Conservation (phyloP, 1,140 invertebrate species). For the Acromyrmex echinatior region DNA sequence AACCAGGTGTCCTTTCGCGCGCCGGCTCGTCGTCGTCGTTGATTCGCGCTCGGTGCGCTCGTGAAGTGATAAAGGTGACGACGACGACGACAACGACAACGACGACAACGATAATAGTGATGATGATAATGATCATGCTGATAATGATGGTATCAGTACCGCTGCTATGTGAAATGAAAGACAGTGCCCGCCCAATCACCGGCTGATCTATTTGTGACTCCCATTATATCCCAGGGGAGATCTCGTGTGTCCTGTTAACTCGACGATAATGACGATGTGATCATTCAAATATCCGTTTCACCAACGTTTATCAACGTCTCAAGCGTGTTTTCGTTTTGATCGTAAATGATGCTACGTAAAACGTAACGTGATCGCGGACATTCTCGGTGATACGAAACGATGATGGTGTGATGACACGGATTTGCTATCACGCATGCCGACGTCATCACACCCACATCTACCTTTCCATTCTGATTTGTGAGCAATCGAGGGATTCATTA, state of each 20-base stretch:
- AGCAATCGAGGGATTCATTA: background rate
- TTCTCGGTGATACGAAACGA: slow-evolving; percentile 19
- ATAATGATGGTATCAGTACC: slow-evolving; percentile 32
- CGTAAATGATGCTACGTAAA: background rate
- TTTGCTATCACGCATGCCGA: slow-evolving; percentile 31
- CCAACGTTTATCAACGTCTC: background rate
- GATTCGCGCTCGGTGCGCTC: slow-evolving; percentile 15
- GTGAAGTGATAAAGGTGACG: slow-evolving; percentile 38
- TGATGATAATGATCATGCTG: background rate
- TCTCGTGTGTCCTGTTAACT: background rate
- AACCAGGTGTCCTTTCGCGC: slow-evolving; percentile 24
- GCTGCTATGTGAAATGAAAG: slow-evolving; percentile 44
- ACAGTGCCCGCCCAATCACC: slow-evolving; percentile 61
- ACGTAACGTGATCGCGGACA: background rate
- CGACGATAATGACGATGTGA: slow-evolving; percentile 7
- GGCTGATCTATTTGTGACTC: slow-evolving; percentile 52
- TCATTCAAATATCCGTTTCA: background rate
- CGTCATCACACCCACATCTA: slow-evolving; percentile 23
- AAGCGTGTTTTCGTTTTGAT: background rate
- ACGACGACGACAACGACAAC: background rate
- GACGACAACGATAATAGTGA: background rate
- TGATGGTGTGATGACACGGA: slow-evolving; percentile 29
- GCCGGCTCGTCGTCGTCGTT: slow-evolving; percentile 21
- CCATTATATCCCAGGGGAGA: background rate
- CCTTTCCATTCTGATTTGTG: background rate